Evolutionary conservation across 2,797 vertebrate genomes (phyloP).

Genomic region (Aphelocoma californica): DNA sequence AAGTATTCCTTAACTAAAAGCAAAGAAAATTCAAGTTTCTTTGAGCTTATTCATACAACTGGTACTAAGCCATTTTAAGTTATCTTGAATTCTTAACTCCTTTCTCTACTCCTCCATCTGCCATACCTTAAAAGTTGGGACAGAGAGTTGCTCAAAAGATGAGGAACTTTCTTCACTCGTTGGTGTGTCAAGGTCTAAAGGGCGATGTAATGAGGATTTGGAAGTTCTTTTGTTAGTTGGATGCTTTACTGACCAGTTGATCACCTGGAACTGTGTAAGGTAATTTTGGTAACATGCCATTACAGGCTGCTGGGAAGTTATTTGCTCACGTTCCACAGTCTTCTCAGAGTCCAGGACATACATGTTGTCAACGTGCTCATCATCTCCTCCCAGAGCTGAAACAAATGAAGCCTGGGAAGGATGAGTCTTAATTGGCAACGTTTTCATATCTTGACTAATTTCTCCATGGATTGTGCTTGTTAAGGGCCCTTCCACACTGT

Average conservation of each 20-base stretch:
- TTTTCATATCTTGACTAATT: conserved; percentile 82
- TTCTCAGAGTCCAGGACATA: conserved; percentile 87
- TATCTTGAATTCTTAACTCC: not conserved
- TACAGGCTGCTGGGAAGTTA: conserved; percentile 88
- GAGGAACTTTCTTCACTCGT: conserved; percentile 93
- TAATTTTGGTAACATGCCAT: conserved; percentile 96
- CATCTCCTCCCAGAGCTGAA: conserved; percentile 92
- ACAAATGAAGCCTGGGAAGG: conserved; percentile 96
- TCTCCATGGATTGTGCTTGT: conserved; percentile 84
- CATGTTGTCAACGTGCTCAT: conserved; percentile 79
- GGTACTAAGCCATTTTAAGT: not conserved
- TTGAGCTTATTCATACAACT: not conserved
- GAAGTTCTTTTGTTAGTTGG: conserved; percentile 97
- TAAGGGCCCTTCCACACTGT: conserved; percentile 94
- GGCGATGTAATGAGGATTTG: conserved; percentile 95
- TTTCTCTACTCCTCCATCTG: not conserved
- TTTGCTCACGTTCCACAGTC: conserved; percentile 80
- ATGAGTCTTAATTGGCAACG: conserved; percentile 85
- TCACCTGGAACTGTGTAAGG: conserved; percentile 92
- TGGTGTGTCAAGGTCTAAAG: conserved; percentile 94
- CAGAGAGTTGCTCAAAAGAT: conserved; percentile 92
- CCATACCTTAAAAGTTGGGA: conserved; percentile 93
- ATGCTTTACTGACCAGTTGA: conserved; percentile 95
- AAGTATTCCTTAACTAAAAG: not conserved
- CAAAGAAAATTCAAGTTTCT: not conserved